Evolutionary conservation across 2,797 vertebrate genomes (phyloP), one percentile per base, ranked within the genome.

Genomic region (Acrocephalus scirpaceus): DNA sequence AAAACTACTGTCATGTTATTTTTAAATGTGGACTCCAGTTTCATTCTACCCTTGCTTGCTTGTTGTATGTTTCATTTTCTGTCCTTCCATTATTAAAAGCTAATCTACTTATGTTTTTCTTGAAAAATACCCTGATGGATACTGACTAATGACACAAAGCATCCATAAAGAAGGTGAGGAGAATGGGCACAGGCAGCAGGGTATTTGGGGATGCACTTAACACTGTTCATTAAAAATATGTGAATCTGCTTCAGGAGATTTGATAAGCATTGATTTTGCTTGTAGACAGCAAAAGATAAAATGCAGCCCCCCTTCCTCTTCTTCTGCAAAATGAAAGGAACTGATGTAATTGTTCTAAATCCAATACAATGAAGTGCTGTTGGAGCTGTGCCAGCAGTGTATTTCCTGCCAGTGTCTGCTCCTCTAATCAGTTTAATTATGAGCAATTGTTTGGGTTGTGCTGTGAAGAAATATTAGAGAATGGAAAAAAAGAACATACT

Each of bases 381-480:
- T 21, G 90, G 97, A 92, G 53, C 48, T 12, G 42, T 73, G 98
- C 98, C 98, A 98, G 95, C 60, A 61, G 45, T 87, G 77, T 86
- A 86, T 97, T 98, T 98, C 97, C 98, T 98, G 98, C 98, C 98
- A 98, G 97, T 67, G 95, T 97, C 97, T 96, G 93, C 95, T 98
- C 95, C 96, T 97, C 97, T 96, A 95, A 98, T 98, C 97, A 92
- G 90, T 96, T 97, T 98, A 98, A 98, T 98, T 98, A 97, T 98
- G 98, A 98, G 93, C 96, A 97, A 98, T 98, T 98, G 97, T 97
- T 98, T 98, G 98, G 98, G 97, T 97, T 97, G 94, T 48, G 88
- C 97, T 97, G 96, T 94, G 96, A 96, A 97, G 97, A 98, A 97
- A 97, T 98, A 98, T 98, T 98, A 98, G 97, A 97, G 97, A 98